A percentile compares a stretch with the other conserved stretches of the same genome.
Conservation (phyloP, 2,888 invertebrate species). For the Chymomyza procnemis region DNA sequence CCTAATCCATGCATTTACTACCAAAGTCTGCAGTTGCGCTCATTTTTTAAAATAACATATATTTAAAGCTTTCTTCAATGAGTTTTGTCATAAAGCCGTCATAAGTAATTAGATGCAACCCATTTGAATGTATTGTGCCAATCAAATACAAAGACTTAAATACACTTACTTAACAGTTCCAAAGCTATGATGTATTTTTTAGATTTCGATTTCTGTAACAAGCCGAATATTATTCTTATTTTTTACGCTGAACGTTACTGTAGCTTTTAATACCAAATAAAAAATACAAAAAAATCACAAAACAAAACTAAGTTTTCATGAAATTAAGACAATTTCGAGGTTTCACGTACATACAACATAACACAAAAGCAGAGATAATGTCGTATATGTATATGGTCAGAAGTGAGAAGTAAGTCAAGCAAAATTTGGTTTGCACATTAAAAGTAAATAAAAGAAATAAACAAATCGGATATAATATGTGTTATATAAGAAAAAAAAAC, state of each 20-base stretch:
- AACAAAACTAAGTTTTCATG: slow-evolving; percentile 59
- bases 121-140: too few relatives aligned
- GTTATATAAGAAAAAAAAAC: slow-evolving; percentile 17
- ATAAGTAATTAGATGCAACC: too few relatives aligned
- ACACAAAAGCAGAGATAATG: slow-evolving; percentile 17
- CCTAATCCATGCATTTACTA: too few relatives aligned
- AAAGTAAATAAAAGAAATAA: not conserved
- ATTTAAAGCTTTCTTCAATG: too few relatives aligned
- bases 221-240: too few relatives aligned
- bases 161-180: too few relatives aligned
- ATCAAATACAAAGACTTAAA: too few relatives aligned
- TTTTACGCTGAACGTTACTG: not conserved
- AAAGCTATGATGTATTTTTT: too few relatives aligned
- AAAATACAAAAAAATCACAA: slow-evolving; percentile 29
- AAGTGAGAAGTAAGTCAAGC: slow-evolving; percentile 31
- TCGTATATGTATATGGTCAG: slow-evolving; percentile 7
- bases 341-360: slow-evolving; percentile 63
- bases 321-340: slow-evolving; percentile 77
- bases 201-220: too few relatives aligned
- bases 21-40: too few relatives aligned
- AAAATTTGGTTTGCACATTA: slow-evolving; percentile 10
- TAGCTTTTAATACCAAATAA: slow-evolving; percentile 11
- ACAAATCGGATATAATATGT: slow-evolving; percentile 10
- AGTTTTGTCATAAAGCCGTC: too few relatives aligned
- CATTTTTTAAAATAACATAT: too few relatives aligned